Evolutionary conservation across 2,888 invertebrate species (phyloP).

Genomic region (Achlya flavicornis): DNA sequence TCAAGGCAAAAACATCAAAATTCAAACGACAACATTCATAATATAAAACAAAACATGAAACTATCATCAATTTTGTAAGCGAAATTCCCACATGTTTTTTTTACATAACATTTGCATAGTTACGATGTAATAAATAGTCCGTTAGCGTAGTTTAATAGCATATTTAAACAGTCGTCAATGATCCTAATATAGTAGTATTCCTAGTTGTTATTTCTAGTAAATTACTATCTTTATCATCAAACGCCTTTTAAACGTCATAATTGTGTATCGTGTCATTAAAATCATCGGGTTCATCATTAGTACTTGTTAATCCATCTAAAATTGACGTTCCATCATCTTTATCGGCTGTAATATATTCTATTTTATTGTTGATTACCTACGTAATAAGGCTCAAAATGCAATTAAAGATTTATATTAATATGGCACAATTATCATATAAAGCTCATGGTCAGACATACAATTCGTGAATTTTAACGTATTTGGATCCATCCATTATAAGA

Average conservation of each 20-base stretch:
- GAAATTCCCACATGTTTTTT: slow-evolving; percentile 10
- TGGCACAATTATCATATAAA: not conserved
- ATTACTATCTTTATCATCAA: slow-evolving; percentile 53
- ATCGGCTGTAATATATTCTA: not conserved
- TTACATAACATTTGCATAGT: slow-evolving; percentile 22
- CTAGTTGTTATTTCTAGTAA: not conserved
- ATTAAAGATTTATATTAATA: not conserved
- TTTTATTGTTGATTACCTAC: slow-evolving; percentile 1
- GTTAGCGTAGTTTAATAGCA: slow-evolving; percentile 23
- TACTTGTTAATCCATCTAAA: not conserved
- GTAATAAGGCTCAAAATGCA: not conserved
- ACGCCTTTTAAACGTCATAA: not conserved
- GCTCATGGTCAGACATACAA: not conserved
- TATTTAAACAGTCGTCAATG: slow-evolving; percentile 18
- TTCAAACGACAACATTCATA: not conserved
- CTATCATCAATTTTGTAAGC: not conserved
- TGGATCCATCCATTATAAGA: not conserved
- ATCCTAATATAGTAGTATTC: not conserved
- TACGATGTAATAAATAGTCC: slow-evolving; percentile 22
- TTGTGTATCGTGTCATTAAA: not conserved
- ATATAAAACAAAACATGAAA: not conserved
- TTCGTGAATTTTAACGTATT: not conserved
- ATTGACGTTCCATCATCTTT: not conserved
- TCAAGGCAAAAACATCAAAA: not conserved
- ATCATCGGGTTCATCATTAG: not conserved